Conservation (phyloP, 2,113 vertebrate genomes). For the Syngnathoides biaculeatus region DNA sequence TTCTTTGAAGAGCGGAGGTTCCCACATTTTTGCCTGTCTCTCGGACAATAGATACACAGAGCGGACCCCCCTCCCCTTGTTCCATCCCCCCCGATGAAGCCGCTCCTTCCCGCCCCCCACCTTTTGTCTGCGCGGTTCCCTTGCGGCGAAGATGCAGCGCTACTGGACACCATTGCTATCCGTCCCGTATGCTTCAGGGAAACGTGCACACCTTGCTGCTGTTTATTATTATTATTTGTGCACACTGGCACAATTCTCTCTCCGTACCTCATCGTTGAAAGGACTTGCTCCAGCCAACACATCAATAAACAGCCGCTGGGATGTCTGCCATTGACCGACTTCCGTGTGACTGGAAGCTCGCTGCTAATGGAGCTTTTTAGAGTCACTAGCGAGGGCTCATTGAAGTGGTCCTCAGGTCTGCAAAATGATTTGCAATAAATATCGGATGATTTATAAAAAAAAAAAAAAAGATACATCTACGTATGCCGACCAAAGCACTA, state of each 20-base stretch:
- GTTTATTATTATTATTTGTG: background rate
- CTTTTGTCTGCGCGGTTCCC: slow-evolving; percentile 48
- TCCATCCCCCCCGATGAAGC: slow-evolving; percentile 27
- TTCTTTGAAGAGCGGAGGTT: background rate
- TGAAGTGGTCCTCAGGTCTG: too few relatives aligned
- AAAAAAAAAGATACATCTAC: too few relatives aligned
- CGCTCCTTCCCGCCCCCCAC: slow-evolving; percentile 40
- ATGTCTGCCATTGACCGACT: slow-evolving; percentile 52
- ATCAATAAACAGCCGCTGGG: slow-evolving; percentile 57
- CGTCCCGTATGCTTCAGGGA: slow-evolving; percentile 3
- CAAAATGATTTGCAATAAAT: too few relatives aligned
- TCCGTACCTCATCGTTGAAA: background rate
- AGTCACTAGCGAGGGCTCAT: background rate
- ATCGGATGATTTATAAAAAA: too few relatives aligned
- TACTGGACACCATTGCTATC: slow-evolving; percentile 9
- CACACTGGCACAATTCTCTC: background rate
- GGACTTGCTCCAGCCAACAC: slow-evolving; percentile 3
- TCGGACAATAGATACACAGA: slow-evolving; percentile 1
- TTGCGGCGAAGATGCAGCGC: slow-evolving; percentile 28
- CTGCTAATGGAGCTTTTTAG: slow-evolving; percentile 30
- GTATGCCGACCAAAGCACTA: too few relatives aligned
- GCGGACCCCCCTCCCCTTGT: slow-evolving; percentile 20
- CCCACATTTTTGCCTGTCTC: background rate
- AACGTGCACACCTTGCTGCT: background rate
- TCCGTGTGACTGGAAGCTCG: slow-evolving; percentile 18